These are phyloP conservation scores for Lordiphosa collinella DNA, from an alignment of 1,140 invertebrate species.

Conservation along the genomic window DNA sequence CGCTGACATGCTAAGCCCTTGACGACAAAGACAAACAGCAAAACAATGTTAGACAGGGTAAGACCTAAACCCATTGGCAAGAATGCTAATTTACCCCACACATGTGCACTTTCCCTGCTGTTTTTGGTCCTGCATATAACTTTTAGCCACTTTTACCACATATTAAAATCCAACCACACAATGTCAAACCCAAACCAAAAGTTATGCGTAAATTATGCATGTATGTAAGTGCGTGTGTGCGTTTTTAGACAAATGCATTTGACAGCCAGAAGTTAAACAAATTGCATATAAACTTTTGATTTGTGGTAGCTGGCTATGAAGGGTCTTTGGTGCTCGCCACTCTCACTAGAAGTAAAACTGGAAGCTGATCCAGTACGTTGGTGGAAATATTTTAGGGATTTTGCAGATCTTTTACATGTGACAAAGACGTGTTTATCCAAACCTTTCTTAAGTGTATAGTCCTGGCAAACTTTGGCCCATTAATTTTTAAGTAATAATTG, in stretches of 20 bases:
- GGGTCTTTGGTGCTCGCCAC: too few relatives aligned
- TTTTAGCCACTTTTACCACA: slow-evolving; percentile 64
- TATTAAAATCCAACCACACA: slow-evolving; percentile 73
- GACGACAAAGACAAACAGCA: slow-evolving; percentile 41
- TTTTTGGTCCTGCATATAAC: slow-evolving; percentile 44
- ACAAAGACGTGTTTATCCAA: too few relatives aligned
- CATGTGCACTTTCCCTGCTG: too few relatives aligned
- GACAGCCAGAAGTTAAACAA: slow-evolving; percentile 19
- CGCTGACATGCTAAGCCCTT: slow-evolving; percentile 54
- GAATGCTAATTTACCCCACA: slow-evolving; percentile 75
- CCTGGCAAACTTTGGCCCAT: slow-evolving; percentile 40
- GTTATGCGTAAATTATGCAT: slow-evolving; percentile 60
- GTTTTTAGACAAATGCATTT: slow-evolving; percentile 14
- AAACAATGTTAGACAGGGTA: slow-evolving; percentile 35
- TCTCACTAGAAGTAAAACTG: too few relatives aligned
- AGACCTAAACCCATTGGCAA: slow-evolving; percentile 30
- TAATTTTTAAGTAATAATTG: slow-evolving; percentile 66
- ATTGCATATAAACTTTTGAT: slow-evolving; percentile 15
- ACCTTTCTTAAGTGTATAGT: too few relatives aligned
- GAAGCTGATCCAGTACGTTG: too few relatives aligned
- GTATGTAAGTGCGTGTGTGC: slow-evolving; percentile 9
- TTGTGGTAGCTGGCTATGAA: slow-evolving; percentile 5
- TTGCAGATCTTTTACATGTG: too few relatives aligned
- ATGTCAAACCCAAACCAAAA: slow-evolving; percentile 75
- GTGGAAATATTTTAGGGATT: too few relatives aligned